phyloP scores from a whole-genome alignment of 2,888 invertebrate genomes.

The Graphium colonna region DNA sequence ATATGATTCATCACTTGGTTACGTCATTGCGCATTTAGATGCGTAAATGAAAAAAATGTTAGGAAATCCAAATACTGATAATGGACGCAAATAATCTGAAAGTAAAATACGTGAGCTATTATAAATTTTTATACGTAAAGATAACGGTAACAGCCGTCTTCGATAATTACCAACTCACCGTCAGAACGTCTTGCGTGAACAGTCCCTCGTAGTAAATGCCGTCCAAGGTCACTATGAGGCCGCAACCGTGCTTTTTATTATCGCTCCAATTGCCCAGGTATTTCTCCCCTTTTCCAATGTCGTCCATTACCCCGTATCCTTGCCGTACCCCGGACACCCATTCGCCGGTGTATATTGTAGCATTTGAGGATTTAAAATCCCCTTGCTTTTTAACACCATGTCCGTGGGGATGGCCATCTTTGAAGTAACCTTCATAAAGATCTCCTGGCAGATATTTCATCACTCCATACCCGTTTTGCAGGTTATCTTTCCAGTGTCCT shows the following conservation, averaged over 20 bases:
- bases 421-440: conserved; percentile 92
- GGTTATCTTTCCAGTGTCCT: conserved; percentile 90
- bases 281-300: conserved; percentile 91
- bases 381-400: conserved; percentile 92
- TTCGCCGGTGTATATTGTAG: conserved; percentile 93
- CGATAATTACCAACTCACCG: conserved; percentile 68
- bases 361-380: conserved; percentile 85
- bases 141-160: conserved; percentile 3
- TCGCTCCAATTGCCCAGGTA: conserved; percentile 94
- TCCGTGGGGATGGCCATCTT: conserved; percentile 90
- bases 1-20: too few relatives aligned
- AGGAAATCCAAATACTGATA: not conserved
- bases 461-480: conserved; percentile 89
- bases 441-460: conserved; percentile 89
- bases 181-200: conserved; percentile 88
- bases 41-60: not conserved
- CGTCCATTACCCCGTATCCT: conserved; percentile 94
- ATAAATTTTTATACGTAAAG: not conserved
- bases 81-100: not conserved
- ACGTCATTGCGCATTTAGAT: too few relatives aligned
- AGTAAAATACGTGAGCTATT: not conserved
- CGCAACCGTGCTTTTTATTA: conserved; percentile 90
- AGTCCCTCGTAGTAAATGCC: conserved; percentile 95
- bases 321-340: conserved; percentile 88
- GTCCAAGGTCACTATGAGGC: conserved; percentile 92